These are phyloP conservation scores for Botia kubotai DNA, from an alignment of 2,797 vertebrate genomes.

Conservation along the genomic window DNA sequence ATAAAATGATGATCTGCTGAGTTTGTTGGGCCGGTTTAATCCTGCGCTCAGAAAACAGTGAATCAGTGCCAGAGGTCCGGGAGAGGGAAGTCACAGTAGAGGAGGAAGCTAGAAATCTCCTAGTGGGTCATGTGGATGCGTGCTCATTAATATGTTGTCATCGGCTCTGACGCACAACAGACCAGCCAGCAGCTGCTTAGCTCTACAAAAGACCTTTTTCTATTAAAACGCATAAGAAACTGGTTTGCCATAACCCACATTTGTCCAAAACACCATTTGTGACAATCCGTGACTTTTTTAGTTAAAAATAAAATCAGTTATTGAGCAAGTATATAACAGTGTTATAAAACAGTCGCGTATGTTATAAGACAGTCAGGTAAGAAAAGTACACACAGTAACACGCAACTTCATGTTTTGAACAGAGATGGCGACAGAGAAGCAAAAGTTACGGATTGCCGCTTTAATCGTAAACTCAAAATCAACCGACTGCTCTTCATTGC, in stretches of 20 bases:
- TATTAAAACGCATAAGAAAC: not conserved
- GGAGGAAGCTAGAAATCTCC: conserved; percentile 68
- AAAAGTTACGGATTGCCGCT: no score
- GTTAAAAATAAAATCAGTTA: no score
- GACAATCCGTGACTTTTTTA: no score
- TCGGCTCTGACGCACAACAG: conserved; percentile 80
- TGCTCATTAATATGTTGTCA: conserved; percentile 80
- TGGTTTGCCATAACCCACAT: not conserved
- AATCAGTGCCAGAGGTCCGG: conserved; percentile 38
- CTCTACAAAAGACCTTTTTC: conserved; percentile 14
- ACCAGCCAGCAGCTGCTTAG: conserved; percentile 80
- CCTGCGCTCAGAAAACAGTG: conserved; percentile 32
- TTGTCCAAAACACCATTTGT: no score
- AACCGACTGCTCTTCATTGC: not conserved
- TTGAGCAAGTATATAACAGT: no score
- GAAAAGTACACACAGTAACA: no score
- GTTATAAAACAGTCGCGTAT: no score
- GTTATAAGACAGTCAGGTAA: no score
- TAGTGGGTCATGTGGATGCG: conserved; percentile 76
- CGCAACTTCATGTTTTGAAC: no score
- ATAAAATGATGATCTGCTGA: conserved; percentile 17
- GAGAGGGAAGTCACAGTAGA: conserved; percentile 38
- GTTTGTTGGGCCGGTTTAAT: conserved; percentile 34
- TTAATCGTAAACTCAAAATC: not conserved
- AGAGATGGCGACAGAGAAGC: no score